phyloP scores from a whole-genome alignment of 2,113 vertebrate genomes.

The Centropus bengalensis region DNA sequence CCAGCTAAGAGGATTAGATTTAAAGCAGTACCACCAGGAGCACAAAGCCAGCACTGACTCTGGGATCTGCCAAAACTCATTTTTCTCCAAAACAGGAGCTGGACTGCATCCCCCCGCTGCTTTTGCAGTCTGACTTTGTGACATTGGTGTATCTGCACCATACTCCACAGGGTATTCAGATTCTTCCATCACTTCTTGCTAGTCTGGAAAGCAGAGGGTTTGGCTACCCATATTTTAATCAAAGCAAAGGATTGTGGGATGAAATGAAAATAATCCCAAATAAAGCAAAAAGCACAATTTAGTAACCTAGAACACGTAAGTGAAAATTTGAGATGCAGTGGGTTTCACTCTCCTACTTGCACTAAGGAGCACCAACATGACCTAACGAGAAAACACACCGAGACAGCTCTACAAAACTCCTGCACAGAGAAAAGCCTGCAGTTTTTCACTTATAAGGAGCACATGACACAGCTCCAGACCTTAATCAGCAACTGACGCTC shows the following conservation, averaged over 20 bases:
- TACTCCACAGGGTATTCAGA: not conserved
- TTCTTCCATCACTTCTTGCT: not conserved
- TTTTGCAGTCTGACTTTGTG: not conserved
- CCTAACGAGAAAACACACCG: not conserved
- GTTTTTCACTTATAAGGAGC: not conserved
- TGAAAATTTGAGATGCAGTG: too few relatives aligned
- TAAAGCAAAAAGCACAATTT: not conserved
- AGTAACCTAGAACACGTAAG: not conserved
- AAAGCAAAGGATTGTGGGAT: not conserved
- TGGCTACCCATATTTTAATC: not conserved
- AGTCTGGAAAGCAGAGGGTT: not conserved
- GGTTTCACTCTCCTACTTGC: not conserved
- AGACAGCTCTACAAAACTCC: not conserved
- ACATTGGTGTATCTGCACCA: not conserved
- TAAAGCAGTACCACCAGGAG: conserved; percentile 31
- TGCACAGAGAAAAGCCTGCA: not conserved
- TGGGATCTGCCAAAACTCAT: conserved; percentile 8
- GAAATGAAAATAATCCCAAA: not conserved
- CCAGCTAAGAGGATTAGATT: conserved; percentile 32
- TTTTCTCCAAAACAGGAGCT: not conserved
- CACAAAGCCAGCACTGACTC: not conserved
- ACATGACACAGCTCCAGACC: not conserved
- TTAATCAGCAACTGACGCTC: not conserved
- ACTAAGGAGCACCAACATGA: not conserved
- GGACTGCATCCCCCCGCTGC: not conserved